These are phyloP conservation scores for Orthonyx spaldingii DNA, from an alignment of 2,113 vertebrate genomes.

Conservation along the genomic window DNA sequence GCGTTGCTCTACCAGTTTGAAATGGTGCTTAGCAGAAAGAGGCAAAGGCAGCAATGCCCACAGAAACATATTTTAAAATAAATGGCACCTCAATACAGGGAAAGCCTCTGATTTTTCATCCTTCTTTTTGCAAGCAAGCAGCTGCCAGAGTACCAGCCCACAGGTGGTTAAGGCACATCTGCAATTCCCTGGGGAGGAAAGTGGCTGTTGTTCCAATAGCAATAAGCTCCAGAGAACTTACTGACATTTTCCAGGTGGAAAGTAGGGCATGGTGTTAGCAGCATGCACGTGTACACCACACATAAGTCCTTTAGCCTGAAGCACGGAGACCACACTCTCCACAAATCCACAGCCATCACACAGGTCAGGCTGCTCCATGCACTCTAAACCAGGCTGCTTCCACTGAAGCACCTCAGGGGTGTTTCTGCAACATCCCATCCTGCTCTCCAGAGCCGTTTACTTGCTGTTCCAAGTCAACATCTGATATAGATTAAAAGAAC, in stretches of 20 bases:
- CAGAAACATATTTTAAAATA: background rate
- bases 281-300: background rate
- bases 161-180: background rate
- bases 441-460: background rate
- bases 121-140: background rate
- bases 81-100: background rate
- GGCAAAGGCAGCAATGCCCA: background rate
- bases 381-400: background rate
- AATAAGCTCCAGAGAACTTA: background rate
- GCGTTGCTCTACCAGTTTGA: rapidly evolving
- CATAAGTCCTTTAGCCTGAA: background rate
- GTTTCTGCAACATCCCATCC: background rate
- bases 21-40: background rate
- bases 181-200: background rate
- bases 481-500: conserved; percentile 27
- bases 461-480: conserved; percentile 25
- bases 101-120: background rate
- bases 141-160: background rate
- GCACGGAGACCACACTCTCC: background rate
- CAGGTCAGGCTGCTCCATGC: background rate
- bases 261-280: background rate
- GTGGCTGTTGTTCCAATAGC: background rate
- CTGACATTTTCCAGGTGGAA: background rate
- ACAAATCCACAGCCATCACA: background rate
- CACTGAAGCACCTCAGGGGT: background rate